A percentile compares a stretch with the other conserved stretches of the same genome.
Evolutionary conservation across 2,797 vertebrate genomes (phyloP).

Genomic region (Hozukius guyotensis): DNA sequence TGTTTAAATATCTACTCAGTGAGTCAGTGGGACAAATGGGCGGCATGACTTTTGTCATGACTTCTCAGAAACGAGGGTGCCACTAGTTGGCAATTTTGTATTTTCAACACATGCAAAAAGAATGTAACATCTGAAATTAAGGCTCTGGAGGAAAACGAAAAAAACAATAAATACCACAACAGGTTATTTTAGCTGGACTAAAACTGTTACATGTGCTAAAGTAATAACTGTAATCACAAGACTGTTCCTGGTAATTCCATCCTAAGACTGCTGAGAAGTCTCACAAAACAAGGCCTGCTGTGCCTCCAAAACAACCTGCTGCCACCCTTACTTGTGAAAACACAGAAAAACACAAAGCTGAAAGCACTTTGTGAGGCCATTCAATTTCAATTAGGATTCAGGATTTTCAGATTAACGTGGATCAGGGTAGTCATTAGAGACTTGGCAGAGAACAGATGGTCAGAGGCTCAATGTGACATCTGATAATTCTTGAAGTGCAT

Average conservation of each 20-base stretch:
- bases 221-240: background rate
- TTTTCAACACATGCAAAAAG: background rate
- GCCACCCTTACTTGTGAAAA: background rate
- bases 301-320: background rate
- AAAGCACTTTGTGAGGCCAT: background rate
- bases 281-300: background rate
- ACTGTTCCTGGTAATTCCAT: background rate
- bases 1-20: background rate
- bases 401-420: slow-evolving; percentile 53
- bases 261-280: background rate
- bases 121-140: background rate
- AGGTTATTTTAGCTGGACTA: background rate
- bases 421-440: slow-evolving; percentile 29
- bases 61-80: background rate
- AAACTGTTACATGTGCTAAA: background rate
- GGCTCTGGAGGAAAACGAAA: background rate
- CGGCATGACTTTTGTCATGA: background rate
- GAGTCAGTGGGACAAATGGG: background rate
- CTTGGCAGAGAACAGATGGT: slow-evolving; percentile 46
- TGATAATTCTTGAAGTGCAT: slow-evolving; percentile 10
- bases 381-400: slow-evolving; percentile 24
- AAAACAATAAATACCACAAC: background rate
- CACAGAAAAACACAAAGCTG: background rate
- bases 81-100: background rate
- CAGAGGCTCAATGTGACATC: slow-evolving; percentile 4